phyloP scores from a whole-genome alignment of 2,113 vertebrate species.

The Falco punctatus region DNA sequence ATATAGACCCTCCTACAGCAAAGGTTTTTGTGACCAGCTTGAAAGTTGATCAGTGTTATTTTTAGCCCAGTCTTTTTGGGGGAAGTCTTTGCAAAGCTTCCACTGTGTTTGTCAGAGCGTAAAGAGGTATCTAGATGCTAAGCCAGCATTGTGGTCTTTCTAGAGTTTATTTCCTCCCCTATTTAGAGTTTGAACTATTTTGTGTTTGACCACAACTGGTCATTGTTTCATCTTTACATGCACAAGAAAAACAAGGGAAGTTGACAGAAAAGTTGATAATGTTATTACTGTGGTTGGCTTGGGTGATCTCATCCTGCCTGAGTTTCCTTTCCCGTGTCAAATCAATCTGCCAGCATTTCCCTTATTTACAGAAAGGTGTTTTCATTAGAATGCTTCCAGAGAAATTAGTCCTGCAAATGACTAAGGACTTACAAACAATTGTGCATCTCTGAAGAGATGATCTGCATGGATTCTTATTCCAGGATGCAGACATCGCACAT shows the following conservation, averaged over 20 bases:
- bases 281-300: not conserved
- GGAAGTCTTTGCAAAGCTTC: not conserved
- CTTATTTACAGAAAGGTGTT: not conserved
- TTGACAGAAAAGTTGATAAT: not conserved
- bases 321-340: not conserved
- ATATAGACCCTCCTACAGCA: not conserved
- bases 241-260: not conserved
- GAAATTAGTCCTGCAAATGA: not conserved
- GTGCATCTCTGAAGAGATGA: not conserved
- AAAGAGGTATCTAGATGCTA: not conserved
- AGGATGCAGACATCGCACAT: not conserved
- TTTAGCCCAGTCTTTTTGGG: not conserved
- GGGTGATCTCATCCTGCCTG: not conserved
- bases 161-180: not conserved
- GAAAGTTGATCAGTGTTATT: not conserved
- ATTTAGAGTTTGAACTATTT: not conserved
- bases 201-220: not conserved
- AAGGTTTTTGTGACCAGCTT: not conserved
- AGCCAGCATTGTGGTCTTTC: not conserved
- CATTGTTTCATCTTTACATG: not conserved
- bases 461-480: not conserved
- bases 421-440: not conserved
- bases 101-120: not conserved
- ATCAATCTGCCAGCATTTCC: not conserved
- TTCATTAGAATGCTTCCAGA: not conserved